phyloP scores from a whole-genome alignment of 2,888 invertebrate species.

The Timema cristinae region DNA sequence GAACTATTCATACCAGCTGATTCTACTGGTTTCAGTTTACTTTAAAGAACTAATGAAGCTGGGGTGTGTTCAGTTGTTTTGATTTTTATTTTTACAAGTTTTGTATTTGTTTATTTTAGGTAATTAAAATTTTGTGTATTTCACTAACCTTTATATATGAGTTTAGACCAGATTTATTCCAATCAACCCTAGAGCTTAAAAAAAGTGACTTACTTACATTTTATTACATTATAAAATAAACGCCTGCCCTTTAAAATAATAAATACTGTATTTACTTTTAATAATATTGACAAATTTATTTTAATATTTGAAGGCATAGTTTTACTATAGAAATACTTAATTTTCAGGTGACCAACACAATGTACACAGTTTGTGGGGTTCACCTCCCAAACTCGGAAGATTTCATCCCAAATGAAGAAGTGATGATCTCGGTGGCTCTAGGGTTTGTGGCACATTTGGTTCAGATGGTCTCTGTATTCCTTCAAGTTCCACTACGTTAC shows the following conservation, averaged over 20 bases:
- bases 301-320: neutral
- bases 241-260: neutral
- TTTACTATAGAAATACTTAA: constrained; percentile 19
- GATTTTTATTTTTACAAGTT: no score
- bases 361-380: constrained; percentile 61
- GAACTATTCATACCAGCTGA: no score
- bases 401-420: constrained; percentile 59
- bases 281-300: neutral
- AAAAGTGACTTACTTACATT: no score
- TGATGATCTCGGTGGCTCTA: constrained; percentile 75
- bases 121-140: no score
- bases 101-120: no score
- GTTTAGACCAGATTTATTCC: no score
- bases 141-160: no score
- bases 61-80: no score
- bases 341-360: constrained; percentile 48
- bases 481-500: constrained; percentile 83
- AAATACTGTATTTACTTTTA: neutral
- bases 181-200: no score
- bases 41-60: no score
- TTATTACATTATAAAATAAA: neutral
- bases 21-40: no score
- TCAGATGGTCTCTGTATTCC: constrained; percentile 73
- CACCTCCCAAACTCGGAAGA: constrained; percentile 67
- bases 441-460: constrained; percentile 83